Percentiles rank a stretch among this genome's conserved stretches.
phyloP scores from a whole-genome alignment of 2,797 vertebrate genomes.

The Lepilemur septentrionalis region DNA sequence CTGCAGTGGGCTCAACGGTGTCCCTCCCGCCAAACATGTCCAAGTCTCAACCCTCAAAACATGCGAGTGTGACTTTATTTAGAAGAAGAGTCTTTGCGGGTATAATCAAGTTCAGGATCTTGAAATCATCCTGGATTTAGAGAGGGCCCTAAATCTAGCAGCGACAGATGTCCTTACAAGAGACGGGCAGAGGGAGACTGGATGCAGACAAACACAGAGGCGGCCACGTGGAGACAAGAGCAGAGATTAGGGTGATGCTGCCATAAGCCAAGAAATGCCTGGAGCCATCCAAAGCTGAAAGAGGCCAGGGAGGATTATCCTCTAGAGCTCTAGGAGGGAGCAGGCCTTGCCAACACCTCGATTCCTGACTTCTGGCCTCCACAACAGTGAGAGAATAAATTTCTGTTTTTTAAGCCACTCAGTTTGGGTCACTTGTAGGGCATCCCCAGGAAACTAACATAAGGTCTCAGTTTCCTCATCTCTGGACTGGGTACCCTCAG shows the following conservation, averaged over 20 bases:
- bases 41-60: not conserved
- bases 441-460: not conserved
- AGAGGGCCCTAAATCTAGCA: not conserved
- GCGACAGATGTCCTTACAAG: not conserved
- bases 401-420: not conserved
- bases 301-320: too few species aligned
- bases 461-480: not conserved
- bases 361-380: not conserved
- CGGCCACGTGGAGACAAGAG: not conserved
- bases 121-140: not conserved
- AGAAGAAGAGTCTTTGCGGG: not conserved
- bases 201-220: not conserved
- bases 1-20: not conserved
- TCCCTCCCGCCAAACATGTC: not conserved
- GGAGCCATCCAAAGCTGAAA: not conserved
- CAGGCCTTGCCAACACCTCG: fast-evolving
- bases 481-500: not conserved
- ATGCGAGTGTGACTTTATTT: not conserved
- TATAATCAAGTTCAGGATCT: not conserved
- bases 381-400: too few species aligned
- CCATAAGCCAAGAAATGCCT: not conserved
- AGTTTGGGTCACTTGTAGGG: not conserved
- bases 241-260: fast-evolving
- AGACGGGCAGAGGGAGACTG: not conserved
- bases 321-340: fast-evolving